Evolutionary conservation across 2,888 invertebrate species (phyloP), one percentile per base, ranked within the genome.

Genomic region (Coelogynopora nodosa): DNA sequence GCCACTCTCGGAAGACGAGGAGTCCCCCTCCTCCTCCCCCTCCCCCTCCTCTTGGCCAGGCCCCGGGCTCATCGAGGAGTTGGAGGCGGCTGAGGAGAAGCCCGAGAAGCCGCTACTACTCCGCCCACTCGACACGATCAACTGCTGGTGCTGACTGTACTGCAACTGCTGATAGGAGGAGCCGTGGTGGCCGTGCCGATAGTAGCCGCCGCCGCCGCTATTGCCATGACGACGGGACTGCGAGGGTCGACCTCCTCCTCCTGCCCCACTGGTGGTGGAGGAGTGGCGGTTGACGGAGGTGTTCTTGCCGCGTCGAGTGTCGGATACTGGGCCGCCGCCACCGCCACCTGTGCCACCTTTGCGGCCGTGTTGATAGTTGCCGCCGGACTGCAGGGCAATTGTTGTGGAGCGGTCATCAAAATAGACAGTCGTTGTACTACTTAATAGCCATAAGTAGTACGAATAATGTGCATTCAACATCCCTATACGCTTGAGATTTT

Each of bases 71-170:
- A n/a, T n/a, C 2, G 74, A 5, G 18, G 23, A 5, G 2, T 10
- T 2, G 18, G 74, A 74, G 5, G 74, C 74, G 2, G 10, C 74
- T 23, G 74, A 74, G 27, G 10, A 13, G 74, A 74, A 74, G 74
- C 74, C 74, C 10, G 74, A 74, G 23, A 74, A 74, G 2, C 74
- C 74, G 74, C 10, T 13, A 26, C 74, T 74, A 23, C 10, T 13
- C 23, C 5, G 10, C 2, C 74, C 74, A 26, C 74, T 74, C 23
- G 74, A 74, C 18, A 74, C 74, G 27, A 74, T 74, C 74, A 74
- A 74, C 74, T 74, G 74, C 74, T 74, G 74, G 74, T 74, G 5
- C 74, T 74, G 74, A 26, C 74, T 74, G 23, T 74, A 74, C 18
- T 74, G 74, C 2, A 74, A 26, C 18, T 49, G 49, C 18, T 49